phyloP scores from a whole-genome alignment of 2,797 vertebrate species.

The Enteromius thamalakanensis region DNA sequence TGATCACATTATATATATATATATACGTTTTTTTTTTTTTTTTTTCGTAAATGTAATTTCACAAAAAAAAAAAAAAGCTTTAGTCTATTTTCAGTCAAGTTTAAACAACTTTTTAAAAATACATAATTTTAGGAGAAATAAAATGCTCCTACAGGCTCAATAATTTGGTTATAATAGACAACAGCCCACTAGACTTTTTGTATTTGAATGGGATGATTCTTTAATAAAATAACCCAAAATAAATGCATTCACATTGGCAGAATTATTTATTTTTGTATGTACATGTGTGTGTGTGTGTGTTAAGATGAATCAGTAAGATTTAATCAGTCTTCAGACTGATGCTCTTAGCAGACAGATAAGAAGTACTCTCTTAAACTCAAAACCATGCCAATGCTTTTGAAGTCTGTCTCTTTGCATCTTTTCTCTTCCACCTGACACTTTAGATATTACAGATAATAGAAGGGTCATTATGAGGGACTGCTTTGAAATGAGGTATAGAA shows the following conservation, averaged over 20 bases:
- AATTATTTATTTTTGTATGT: neutral
- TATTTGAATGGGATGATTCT: neutral
- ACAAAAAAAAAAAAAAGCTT: neutral
- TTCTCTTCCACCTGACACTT: constrained; percentile 30
- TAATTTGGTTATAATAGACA: neutral
- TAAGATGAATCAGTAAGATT: neutral
- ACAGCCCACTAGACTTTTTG: neutral
- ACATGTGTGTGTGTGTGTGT: neutral
- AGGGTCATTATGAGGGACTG: constrained; percentile 21
- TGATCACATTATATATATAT: neutral
- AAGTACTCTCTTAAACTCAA: constrained; percentile 3
- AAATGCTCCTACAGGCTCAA: neutral
- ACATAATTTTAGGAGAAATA: neutral
- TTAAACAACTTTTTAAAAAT: neutral
- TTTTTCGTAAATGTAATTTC: neutral
- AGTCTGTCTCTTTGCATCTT: constrained; percentile 10
- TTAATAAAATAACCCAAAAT: neutral
- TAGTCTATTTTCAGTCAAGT: neutral
- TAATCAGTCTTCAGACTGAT: neutral
- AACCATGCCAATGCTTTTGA: constrained; percentile 19
- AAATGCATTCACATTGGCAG: neutral
- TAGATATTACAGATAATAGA: constrained; percentile 32
- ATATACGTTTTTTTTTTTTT: too few relatives aligned
- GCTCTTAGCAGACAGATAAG: constrained; percentile 17
- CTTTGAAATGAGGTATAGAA: constrained; percentile 2